Conservation (phyloP, 1,140 invertebrate genomes). For the Trachymyrmex cornetzi region DNA sequence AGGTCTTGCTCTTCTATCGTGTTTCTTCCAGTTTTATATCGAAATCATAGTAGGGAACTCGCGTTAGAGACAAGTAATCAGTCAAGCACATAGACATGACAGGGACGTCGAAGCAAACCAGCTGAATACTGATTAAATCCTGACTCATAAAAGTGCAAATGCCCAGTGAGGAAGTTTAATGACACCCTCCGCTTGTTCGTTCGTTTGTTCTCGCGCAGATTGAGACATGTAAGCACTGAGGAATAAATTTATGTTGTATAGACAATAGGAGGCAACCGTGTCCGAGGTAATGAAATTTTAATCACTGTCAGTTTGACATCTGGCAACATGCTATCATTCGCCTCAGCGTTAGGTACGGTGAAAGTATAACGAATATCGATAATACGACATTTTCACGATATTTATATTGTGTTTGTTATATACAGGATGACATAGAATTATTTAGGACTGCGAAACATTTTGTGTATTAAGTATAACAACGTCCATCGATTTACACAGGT, state of each 20-base stretch:
- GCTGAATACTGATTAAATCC: slow-evolving; percentile 39
- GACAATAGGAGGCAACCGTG: slow-evolving; percentile 68
- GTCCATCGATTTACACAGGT: not conserved
- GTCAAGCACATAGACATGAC: not conserved
- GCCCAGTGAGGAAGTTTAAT: slow-evolving; percentile 28
- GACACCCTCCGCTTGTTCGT: slow-evolving; percentile 5
- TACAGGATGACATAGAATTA: not conserved
- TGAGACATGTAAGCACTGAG: slow-evolving; percentile 71
- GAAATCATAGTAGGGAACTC: not conserved
- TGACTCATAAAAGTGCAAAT: slow-evolving; percentile 52
- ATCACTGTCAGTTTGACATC: slow-evolving; percentile 12
- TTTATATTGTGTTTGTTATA: not conserved
- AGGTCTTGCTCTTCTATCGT: not conserved
- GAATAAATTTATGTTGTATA: slow-evolving; percentile 74
- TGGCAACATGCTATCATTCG: not conserved
- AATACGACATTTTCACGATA: not conserved
- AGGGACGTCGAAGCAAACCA: not conserved
- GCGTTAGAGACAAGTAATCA: not conserved
- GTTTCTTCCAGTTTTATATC: not conserved
- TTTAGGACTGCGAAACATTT: not conserved
- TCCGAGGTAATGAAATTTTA: slow-evolving; percentile 69
- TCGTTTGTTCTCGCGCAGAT: slow-evolving; percentile 1
- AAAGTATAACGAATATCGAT: not conserved
- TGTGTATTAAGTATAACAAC: not conserved
- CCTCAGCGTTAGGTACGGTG: not conserved